Conservation (phyloP, 2,797 vertebrate genomes). For the Agapornis canus region DNA sequence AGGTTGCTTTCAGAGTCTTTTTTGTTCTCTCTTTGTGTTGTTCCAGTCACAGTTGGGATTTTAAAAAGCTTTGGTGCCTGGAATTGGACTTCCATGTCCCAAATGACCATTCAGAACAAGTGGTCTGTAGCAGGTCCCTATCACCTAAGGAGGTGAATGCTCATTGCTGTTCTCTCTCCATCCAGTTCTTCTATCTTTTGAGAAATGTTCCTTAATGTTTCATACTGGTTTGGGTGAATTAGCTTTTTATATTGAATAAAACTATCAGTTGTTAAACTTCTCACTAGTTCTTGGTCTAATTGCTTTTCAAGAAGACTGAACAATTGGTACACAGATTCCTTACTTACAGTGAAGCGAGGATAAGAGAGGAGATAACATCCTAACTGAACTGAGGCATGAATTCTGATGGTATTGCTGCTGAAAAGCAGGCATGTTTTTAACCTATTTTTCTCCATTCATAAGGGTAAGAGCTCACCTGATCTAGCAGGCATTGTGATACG, state of each 20-base stretch:
- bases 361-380: not conserved
- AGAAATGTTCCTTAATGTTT: not conserved
- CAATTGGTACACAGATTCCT: not conserved
- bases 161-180: not conserved
- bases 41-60: accelerated
- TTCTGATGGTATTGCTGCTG: not conserved
- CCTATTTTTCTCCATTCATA: not conserved
- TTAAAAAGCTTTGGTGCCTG: not conserved
- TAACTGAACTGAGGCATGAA: not conserved
- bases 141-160: not conserved
- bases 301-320: not conserved
- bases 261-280: not conserved
- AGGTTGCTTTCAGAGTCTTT: not conserved
- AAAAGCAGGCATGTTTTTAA: not conserved
- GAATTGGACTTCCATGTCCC: not conserved
- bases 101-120: not conserved
- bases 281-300: not conserved
- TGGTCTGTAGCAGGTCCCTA: not conserved
- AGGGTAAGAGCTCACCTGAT: not conserved
- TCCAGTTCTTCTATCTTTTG: not conserved
- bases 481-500: accelerated
- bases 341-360: not conserved
- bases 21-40: not conserved
- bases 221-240: not conserved
- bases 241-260: not conserved